Evolutionary conservation across 2,888 invertebrate genomes (phyloP), one percentile per base, ranked within the genome.

Genomic region (Danaus chrysippus): DNA sequence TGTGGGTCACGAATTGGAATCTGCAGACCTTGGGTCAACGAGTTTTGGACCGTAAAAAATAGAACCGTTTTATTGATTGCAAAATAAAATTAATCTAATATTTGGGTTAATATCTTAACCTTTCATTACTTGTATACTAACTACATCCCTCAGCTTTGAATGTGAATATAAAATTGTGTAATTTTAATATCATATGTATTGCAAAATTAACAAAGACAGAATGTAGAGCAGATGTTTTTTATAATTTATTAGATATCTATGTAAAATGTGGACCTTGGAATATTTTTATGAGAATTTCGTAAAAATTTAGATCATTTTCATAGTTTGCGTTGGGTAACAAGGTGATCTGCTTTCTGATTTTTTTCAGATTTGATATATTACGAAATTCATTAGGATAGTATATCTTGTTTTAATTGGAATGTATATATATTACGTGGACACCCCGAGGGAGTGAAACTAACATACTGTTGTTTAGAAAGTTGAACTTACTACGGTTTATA

Each of bases 231-330:
- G 15, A 49, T 15, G 5, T 15, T 17, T 1, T 1, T 15, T 17
- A 11, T 49, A 11, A 49, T 49, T 49, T 49, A 49, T 49, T 49
- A 10, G 49, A 10, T 17, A 49, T 49, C 17, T 49, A 49, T 49
- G 49, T 15, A 49, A 49, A 49, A 17, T 49, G 10, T 10, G 15
- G 49, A 17, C 49, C 49, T 49, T 49, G 49, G 17, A 17, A 49
- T 17, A 49, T 10, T 49, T 49, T 49, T 49, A 49, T 17, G 17
- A 10, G 17, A 49, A 61, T 61, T 61, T 61, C 61, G 61, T 42
- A 61, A 61, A 58, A 58, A 59, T 59, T 62, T 63, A 54, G 65
- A 63, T 65, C 65, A 65, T 62, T 65, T 65, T 65, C 65, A 58
- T 63, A 17, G 13, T 42, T 53, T 23, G 41, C 34, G 55, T 49